These are phyloP conservation scores for Anastrepha ludens DNA, from an alignment of 1,140 invertebrate species.

Conservation along the genomic window DNA sequence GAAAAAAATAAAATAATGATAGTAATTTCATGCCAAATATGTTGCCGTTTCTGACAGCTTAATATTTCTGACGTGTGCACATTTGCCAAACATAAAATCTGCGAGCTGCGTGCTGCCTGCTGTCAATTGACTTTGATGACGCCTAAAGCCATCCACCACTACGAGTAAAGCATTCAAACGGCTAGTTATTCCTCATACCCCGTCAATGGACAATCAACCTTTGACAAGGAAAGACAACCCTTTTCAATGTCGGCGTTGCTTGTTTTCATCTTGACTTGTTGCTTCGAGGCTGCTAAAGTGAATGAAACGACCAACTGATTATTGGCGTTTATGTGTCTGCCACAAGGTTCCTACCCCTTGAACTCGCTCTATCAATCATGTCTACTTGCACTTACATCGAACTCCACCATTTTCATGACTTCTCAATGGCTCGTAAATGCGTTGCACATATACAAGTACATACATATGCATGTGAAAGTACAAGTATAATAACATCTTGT, in stretches of 20 bases:
- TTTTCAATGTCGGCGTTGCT: not conserved
- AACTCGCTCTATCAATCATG: not conserved
- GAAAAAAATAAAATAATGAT: not conserved
- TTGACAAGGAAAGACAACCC: constrained; percentile 10
- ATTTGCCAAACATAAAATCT: not conserved
- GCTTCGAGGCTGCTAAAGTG: not conserved
- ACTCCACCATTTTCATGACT: not conserved
- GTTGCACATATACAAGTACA: not conserved
- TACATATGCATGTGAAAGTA: not conserved
- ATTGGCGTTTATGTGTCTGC: not conserved
- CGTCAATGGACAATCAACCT: constrained; percentile 6
- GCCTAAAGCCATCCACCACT: not conserved
- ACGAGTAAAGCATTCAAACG: not conserved
- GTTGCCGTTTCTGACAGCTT: constrained; percentile 2
- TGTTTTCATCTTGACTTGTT: constrained; percentile 22
- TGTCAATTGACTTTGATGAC: constrained; percentile 43
- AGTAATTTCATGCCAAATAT: not conserved
- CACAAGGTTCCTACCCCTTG: not conserved
- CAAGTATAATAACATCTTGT: not conserved
- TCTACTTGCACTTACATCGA: not conserved
- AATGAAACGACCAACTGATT: constrained; percentile 30
- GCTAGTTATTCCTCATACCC: not conserved
- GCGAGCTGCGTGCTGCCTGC: not conserved
- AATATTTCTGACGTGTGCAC: constrained; percentile 28
- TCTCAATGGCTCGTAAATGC: not conserved